Base-by-base conservation (phyloP, 2,113 vertebrate species). In the Syrrhaptes paradoxus region DNA sequence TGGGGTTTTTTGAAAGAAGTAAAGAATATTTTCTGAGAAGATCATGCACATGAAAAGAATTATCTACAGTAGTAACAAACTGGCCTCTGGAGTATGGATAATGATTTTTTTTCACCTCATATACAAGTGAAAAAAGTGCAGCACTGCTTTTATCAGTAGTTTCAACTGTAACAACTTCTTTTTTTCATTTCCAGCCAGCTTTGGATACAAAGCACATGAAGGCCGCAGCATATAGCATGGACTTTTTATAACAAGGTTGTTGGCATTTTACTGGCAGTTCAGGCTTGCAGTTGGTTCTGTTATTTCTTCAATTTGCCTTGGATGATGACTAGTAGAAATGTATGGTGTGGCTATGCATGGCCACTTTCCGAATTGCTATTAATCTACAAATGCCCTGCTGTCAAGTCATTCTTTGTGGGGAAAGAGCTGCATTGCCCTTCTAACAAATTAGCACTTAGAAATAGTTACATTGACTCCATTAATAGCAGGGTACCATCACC, bases 291-390 rank as follows among this genome's bases (percentile, higher is more conserved):
- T 1, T 80, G 38, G 25, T 76, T 85, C 58, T 87, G n/a, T 34
- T 79, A 57, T 36, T 82, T 57, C 82, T 78, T 85, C 34, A 65
- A 80, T 66, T 62, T 80, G 73, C 28, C 20, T 67, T 38, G 76
- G 49, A 80, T 75, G 34, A 67, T 22, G 49, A 63, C 20, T 38
- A 67, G 59, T 8, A 54, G 61, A 81, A 81, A 59, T 79, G 55
- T 17, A 63, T 43, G 1, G 0, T 22, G 45, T 51, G n/a, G 46
- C 55, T 34, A 58, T 29, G 45, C 24, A 19, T 0, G 2, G 46
- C 36, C 66, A 51, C 13, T 21, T 18, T 84, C 76, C 26, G 3
- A 6, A 75, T 28, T 26, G 46, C 48, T 78, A 54, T 73, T 68
- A 57, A 59, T 25, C 57, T 55, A 66, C 48, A 78, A 71, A 91